Evolutionary conservation across 1,140 invertebrate genomes (phyloP), one percentile per base, ranked within the genome.

Genomic region (Zaprionus ghesquierei): DNA sequence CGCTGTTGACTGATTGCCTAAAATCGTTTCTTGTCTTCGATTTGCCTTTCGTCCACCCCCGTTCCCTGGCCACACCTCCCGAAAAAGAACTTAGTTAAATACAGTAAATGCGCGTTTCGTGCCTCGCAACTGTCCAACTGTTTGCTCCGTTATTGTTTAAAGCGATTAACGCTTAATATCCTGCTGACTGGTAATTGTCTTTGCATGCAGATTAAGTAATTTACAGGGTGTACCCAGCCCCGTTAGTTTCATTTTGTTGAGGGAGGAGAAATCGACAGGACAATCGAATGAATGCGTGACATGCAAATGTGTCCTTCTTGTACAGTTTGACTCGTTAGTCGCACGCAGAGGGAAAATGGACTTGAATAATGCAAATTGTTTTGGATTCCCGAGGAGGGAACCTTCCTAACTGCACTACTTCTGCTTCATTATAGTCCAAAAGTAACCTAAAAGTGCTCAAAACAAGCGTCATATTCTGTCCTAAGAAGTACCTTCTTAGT

Each of bases 191-290:
- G 50, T 69, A 73, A 73, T 73, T 73, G 70, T 62, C 64, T 69
- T 31, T 49, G 70, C 70, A 69, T 69, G 64, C 64, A 69, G 64
- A 68, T 73, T 73, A 73, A 73, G 70, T 69, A 73, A 73, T 73
- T 73, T 69, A 66, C 63, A 59, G 41, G 20, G 25, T 41, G 62
- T 61, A 29, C n/a, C 53, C 3, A 18, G 9, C 25, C 9, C 64
- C 35, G 35, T 41, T 2, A 9, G 35, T 6, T n/a, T 15, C 35
- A 41, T 41, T 41, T 25, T 25, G 8, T 41, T n/a, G 6, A 15
- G 35, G 8, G 35, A n/a, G 35, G n/a, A 1, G 5, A 41, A 41
- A 41, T 41, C 35, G 35, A 41, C 15, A 15, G n/a, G 15, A 15
- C 35, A 55, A 62, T 62, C 27, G 31, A 55, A 35, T 46, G 51